Base-by-base conservation (phyloP, 2,888 invertebrate species). In the Hartigia nigra region DNA sequence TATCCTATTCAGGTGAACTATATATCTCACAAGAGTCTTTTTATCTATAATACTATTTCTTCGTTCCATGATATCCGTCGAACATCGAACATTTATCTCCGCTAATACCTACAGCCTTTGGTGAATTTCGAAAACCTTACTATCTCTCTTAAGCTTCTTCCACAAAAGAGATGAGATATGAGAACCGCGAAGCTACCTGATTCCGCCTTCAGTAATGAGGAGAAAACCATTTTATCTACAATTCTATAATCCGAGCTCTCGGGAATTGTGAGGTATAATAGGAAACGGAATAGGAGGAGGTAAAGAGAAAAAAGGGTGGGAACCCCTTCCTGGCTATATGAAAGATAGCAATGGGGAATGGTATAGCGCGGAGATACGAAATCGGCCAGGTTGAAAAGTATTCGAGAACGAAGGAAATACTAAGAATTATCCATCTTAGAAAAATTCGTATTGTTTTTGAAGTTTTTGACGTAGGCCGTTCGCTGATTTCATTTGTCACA, bases 141-240 rank as follows among this genome's bases (percentile, higher is more conserved):
- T 77, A 69, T 75, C 37, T 74, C 77, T 75, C 70, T 75, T 75
- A 75, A 69, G 39, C 79, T 72, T 70, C 75, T 77, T 79, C 74
- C 35, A 77, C 72, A 74, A 76, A 36, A 74, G 34, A 69, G 36
- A 75, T 79, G 79, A 77, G 79, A 77, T 77, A 77, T 23, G 76
- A 79, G 77, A 79, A 74, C 79, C 69, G 55, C 74, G 75, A 69
- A 55, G 79, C 75, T 74, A 70, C 77, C 79, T 77, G 77, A 77
- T 77, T 77, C 77, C 75, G 74, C 74, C 77, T 79, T 76, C 79
- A 77, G 79, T 79, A 79, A 79, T 79, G 77, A 79, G 79, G 79
- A 79, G 79, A 79, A 79, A 79, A 79, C 79, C 77, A 79, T 79
- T 79, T 79, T 79, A 79, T 77, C 79, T 79, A 79, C 79, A 77